Evolutionary conservation across 1,140 invertebrate species (phyloP).

Genomic region (Aphaenogaster ashmeadi): DNA sequence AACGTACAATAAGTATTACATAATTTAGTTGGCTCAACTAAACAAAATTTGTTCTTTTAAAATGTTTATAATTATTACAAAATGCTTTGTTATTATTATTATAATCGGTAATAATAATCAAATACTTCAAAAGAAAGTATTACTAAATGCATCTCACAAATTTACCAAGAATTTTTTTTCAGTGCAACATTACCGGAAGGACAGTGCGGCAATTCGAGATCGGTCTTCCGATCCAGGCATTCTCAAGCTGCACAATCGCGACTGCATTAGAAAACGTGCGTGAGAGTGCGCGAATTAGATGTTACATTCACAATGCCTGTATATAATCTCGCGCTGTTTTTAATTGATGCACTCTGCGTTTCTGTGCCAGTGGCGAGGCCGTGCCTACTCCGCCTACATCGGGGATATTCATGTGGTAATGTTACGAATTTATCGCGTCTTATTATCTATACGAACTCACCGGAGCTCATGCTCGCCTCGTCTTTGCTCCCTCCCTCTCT

Average conservation of each 20-base stretch:
- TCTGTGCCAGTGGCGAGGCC: constrained; percentile 60
- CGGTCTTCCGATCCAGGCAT: constrained; percentile 1
- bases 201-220: background rate
- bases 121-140: no score
- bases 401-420: constrained; percentile 71
- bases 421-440: constrained; percentile 77
- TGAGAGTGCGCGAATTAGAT: constrained; percentile 69
- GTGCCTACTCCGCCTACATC: constrained; percentile 70
- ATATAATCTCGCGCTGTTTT: constrained; percentile 54
- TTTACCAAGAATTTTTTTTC: no score
- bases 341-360: constrained; percentile 52
- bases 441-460: constrained; percentile 71
- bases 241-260: background rate
- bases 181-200: background rate
- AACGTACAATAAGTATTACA: no score
- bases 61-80: no score
- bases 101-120: no score
- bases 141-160: no score
- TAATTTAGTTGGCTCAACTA: no score
- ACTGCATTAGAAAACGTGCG: constrained; percentile 26
- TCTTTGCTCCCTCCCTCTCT: background rate
- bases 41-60: no score
- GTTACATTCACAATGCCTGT: constrained; percentile 28
- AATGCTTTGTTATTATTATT: no score
- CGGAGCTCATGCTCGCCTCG: constrained; percentile 55